Base-by-base conservation (phyloP, 2,113 vertebrate genomes). In the Asarcornis scutulata region DNA sequence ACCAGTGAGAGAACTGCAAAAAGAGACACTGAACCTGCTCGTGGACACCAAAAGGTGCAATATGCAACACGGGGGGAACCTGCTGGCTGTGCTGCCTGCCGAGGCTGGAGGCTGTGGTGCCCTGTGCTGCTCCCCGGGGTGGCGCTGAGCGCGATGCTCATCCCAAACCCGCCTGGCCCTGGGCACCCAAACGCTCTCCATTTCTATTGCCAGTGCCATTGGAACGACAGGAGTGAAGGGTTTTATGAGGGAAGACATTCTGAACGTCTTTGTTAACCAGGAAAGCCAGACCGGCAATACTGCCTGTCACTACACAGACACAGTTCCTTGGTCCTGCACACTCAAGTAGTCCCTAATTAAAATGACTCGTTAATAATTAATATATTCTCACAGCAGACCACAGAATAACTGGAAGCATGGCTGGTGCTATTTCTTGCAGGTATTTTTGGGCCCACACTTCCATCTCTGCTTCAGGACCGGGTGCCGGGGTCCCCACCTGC, bases 121-220 rank as follows among this genome's bases (percentile, higher is more conserved):
- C 29, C 52, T 36, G 42, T 10, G 16, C 6, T 29, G 71, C 58
- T 64, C 38, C 34, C 29, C 12, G 8, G 17, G 50, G 11, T 13
- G 32, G 11, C 4, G 7, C 29, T 7, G 15, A 32, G 9, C 44
- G 25, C 9, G 16, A 6, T n/a, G 55, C 38, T 48, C 7, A 8
- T 50, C 50, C 15, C 12, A 6, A 16, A 17, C 73, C 7, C 40
- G 13, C 36, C 34, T n/a, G 18, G 4, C 2, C 2, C 73, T 2
- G 23, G 10, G 32, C 32, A 2, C 4, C 9, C 62, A 46, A n/a
- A 15, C 32, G 0, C 16, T 20, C 9, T 58, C 6, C 11, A 4
- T 8, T 13, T 5, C 1, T 7, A 1, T 11, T 17, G 25, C 13
- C 13, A 0, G 23, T 16, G 55, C 40, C 1, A 2, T 2, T 25